Evolutionary conservation across 2,113 vertebrate genomes (phyloP).

Genomic region (Anolis carolinensis): DNA sequence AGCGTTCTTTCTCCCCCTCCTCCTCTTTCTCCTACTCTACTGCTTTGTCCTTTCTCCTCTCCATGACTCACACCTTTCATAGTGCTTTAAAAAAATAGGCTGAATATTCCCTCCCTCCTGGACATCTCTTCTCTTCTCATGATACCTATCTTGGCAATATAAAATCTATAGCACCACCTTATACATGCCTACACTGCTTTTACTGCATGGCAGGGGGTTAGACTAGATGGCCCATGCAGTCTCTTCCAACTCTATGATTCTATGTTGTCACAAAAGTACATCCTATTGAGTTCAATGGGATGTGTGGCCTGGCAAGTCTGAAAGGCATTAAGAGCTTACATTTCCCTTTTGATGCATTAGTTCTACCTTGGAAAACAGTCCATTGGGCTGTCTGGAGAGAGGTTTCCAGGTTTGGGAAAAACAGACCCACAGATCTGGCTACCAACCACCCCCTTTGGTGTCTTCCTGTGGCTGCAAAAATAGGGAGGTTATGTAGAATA

Average conservation of each 20-base stretch:
- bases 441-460: no score
- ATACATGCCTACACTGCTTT: neutral
- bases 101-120: conserved; percentile 44
- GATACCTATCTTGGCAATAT: conserved; percentile 22
- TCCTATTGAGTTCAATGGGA: no score
- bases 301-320: neutral
- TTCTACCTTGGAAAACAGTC: conserved; percentile 31
- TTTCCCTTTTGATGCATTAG: conserved; percentile 23
- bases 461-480: no score
- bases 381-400: conserved; percentile 30
- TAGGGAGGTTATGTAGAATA: no score
- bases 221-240: no score
- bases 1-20: neutral
- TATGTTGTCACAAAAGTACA: no score
- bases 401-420: no score
- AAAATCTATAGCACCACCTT: conserved; percentile 16
- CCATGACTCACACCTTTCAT: conserved; percentile 67
- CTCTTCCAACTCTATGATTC: no score
- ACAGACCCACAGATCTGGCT: no score
- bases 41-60: conserved; percentile 23
- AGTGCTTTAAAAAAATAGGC: conserved; percentile 44
- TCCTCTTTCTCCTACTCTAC: neutral
- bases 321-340: neutral
- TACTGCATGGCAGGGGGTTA: no score
- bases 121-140: conserved; percentile 29